These are phyloP conservation scores for Cetonia aurata DNA, from an alignment of 2,888 invertebrate genomes.

Conservation along the genomic window DNA sequence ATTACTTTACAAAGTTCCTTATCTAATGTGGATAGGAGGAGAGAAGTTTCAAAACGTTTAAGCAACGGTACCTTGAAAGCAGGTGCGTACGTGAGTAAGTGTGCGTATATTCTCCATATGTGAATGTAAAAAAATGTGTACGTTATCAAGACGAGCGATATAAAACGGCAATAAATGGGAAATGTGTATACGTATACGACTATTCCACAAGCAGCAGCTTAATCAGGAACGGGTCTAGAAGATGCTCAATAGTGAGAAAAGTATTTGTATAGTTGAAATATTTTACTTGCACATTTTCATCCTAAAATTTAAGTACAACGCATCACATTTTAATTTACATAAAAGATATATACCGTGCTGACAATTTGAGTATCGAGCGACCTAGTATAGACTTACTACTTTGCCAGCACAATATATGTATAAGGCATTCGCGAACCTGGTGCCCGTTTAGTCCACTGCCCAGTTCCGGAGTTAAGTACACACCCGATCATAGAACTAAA, in stretches of 20 bases:
- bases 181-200: conserved; percentile 16
- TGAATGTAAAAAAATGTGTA: conserved; percentile 13
- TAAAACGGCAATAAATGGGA: conserved; percentile 37
- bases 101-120: conserved; percentile 5
- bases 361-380: not conserved
- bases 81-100: conserved; percentile 21
- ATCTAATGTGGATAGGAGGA: conserved; percentile 31
- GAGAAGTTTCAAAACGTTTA: conserved; percentile 32
- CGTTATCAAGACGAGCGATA: conserved; percentile 33
- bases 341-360: not conserved
- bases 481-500: no score
- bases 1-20: conserved; percentile 34
- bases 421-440: no score
- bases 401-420: no score
- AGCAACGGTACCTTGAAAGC: conserved; percentile 35
- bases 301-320: not conserved
- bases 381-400: no score
- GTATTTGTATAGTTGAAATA: not conserved
- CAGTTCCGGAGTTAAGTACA: no score
- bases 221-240: conserved; percentile 11
- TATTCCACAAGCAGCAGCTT: conserved; percentile 17
- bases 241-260: not conserved
- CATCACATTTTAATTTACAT: not conserved
- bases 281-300: no score
- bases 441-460: no score